phyloP scores from a whole-genome alignment of 2,888 invertebrate species.

The Andrena camellia region DNA sequence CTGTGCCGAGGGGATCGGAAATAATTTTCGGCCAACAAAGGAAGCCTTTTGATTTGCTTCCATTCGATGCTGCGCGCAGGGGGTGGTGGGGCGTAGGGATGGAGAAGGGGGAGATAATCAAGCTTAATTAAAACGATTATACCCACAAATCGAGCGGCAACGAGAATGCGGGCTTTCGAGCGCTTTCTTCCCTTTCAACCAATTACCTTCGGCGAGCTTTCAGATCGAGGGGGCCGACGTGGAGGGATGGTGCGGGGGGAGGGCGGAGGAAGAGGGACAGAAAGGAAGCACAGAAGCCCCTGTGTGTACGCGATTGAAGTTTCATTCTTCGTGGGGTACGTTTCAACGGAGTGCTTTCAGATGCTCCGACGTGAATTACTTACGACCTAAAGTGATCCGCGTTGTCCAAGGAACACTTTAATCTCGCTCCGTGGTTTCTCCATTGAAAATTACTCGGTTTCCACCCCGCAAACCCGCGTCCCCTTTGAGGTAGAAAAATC shows the following conservation, averaged over 20 bases:
- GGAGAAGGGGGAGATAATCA: conserved; percentile 48
- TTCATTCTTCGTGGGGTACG: conserved; percentile 67
- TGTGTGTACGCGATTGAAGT: conserved; percentile 64
- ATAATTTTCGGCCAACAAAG: conserved; percentile 54
- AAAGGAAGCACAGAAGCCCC: conserved; percentile 41
- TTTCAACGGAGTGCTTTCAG: conserved; percentile 61
- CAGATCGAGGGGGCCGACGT: conserved; percentile 50
- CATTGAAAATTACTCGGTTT: conserved; percentile 26
- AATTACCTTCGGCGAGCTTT: conserved; percentile 69
- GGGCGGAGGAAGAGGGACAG: not conserved
- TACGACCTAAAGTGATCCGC: conserved; percentile 53
- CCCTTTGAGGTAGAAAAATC: not conserved
- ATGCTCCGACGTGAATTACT: conserved; percentile 64
- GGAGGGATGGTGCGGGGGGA: conserved; percentile 17
- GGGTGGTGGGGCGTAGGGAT: not conserved
- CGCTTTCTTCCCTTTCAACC: conserved; percentile 72
- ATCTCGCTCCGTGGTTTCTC: conserved; percentile 29
- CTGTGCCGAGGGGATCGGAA: conserved; percentile 17
- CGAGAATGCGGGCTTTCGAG: conserved; percentile 64
- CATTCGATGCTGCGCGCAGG: conserved; percentile 14
- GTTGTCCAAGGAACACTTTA: conserved; percentile 51
- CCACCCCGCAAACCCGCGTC: not conserved
- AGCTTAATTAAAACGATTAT: conserved; percentile 73
- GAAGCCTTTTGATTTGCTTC: conserved; percentile 57
- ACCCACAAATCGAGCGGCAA: conserved; percentile 70